Conservation (phyloP, 1,140 invertebrate species). For the Planococcus citri region DNA sequence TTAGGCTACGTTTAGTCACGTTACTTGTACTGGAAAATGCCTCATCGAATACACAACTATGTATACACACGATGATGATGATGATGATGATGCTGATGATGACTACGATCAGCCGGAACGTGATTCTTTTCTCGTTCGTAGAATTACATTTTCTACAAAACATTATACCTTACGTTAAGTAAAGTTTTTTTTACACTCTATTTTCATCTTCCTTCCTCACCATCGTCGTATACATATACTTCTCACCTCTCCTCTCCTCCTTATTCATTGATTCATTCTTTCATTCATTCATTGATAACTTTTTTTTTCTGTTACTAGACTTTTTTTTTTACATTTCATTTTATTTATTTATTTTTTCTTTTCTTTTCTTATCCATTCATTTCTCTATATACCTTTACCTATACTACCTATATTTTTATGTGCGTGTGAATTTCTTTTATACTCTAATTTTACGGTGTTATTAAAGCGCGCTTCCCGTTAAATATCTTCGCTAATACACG, state of each 20-base stretch:
- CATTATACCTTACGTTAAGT: too few relatives aligned
- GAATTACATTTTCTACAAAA: too few relatives aligned
- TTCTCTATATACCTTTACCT: too few relatives aligned
- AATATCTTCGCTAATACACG: background rate
- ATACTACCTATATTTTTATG: too few relatives aligned
- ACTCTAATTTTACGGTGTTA: constrained; percentile 16
- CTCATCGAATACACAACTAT: too few relatives aligned
- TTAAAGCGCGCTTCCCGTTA: constrained; percentile 15
- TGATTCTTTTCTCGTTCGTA: too few relatives aligned
- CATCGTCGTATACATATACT: background rate
- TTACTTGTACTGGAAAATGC: too few relatives aligned
- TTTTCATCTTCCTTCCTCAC: background rate
- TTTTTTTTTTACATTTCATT: background rate
- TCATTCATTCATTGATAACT: constrained; percentile 9
- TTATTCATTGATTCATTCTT: background rate
- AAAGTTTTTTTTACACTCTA: too few relatives aligned
- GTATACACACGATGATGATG: too few relatives aligned
- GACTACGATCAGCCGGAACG: too few relatives aligned
- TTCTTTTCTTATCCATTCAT: background rate
- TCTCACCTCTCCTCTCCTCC: background rate
- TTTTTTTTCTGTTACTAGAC: background rate
- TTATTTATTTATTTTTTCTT: background rate
- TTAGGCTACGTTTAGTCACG: too few relatives aligned
- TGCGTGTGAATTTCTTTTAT: constrained; percentile 15
- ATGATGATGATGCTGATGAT: too few relatives aligned